A percentile compares a stretch with the other conserved stretches of the same genome.
Conservation (phyloP, 35 echinoderm and acorn worm species). For the Apostichopus californicus region DNA sequence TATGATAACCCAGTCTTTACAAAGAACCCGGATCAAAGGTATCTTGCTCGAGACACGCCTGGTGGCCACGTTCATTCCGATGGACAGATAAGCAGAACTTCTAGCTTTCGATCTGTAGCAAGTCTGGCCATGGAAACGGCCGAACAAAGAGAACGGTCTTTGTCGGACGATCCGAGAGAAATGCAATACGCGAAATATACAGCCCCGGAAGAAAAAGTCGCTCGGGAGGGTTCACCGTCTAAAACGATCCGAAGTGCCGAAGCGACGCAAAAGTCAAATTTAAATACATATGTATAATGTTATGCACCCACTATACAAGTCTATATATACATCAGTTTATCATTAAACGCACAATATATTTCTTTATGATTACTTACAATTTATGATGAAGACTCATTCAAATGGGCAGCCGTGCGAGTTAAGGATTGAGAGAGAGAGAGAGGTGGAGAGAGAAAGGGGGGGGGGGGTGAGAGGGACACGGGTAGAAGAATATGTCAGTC, state of each 20-base stretch:
- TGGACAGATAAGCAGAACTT: constrained; percentile 69
- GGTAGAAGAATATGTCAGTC: no score
- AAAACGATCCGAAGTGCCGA: constrained; percentile 35
- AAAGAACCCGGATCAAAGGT: constrained; percentile 39
- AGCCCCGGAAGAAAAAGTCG: constrained; percentile 1
- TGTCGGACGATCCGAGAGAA: neutral
- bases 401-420: no score
- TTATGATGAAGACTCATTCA: no score
- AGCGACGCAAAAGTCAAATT: constrained; percentile 4
- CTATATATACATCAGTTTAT: no score
- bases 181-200: constrained; percentile 22
- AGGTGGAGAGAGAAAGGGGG: no score
- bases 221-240: constrained; percentile 39
- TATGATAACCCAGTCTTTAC: constrained; percentile 90
- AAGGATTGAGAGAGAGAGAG: no score
- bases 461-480: no score
- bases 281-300: constrained; percentile 56
- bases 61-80: constrained; percentile 41
- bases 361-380: no score
- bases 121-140: constrained; percentile 72
- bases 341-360: no score
- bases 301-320: no score
- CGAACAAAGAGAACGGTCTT: constrained; percentile 29
- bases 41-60: constrained; percentile 4
- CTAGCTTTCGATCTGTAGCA: constrained; percentile 91